Conservation (phyloP, 2,888 invertebrate species). For the Leptarthrus brevirostris region DNA sequence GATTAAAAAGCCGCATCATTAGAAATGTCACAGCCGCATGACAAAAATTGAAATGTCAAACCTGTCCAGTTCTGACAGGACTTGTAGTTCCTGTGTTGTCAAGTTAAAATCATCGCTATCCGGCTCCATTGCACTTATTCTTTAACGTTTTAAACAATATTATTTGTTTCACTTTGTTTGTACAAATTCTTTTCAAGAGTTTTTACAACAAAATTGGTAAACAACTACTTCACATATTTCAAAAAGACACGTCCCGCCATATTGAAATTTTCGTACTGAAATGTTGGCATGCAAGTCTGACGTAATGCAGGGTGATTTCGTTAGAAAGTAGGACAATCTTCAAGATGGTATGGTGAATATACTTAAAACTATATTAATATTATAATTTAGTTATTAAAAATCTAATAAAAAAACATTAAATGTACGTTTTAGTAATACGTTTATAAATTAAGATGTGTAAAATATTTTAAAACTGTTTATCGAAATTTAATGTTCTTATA, state of each 20-base stretch:
- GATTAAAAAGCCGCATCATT: constrained; percentile 13
- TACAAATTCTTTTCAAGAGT: background rate
- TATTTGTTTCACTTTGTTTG: background rate
- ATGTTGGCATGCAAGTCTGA: constrained; percentile 1
- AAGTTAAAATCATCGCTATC: constrained; percentile 59
- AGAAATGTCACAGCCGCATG: constrained; percentile 11
- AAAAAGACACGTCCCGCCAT: constrained; percentile 57
- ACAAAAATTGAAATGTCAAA: constrained; percentile 62
- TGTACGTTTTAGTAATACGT: no score
- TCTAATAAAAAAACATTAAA: no score
- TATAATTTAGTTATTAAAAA: no score
- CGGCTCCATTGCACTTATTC: constrained; percentile 32
- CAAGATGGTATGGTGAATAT: background rate
- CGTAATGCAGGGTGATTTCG: constrained; percentile 17
- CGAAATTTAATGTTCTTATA: no score
- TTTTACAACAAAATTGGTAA: constrained; percentile 56
- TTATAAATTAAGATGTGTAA: no score
- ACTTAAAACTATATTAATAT: no score
- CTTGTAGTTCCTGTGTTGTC: constrained; percentile 86
- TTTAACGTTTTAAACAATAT: no score
- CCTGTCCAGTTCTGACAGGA: constrained; percentile 90
- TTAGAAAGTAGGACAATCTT: background rate
- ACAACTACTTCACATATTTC: constrained; percentile 57
- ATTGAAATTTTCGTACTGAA: constrained; percentile 54
- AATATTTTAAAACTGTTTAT: no score